phyloP scores from a whole-genome alignment of 2,888 invertebrate species.

The Matsumyia berberina region DNA sequence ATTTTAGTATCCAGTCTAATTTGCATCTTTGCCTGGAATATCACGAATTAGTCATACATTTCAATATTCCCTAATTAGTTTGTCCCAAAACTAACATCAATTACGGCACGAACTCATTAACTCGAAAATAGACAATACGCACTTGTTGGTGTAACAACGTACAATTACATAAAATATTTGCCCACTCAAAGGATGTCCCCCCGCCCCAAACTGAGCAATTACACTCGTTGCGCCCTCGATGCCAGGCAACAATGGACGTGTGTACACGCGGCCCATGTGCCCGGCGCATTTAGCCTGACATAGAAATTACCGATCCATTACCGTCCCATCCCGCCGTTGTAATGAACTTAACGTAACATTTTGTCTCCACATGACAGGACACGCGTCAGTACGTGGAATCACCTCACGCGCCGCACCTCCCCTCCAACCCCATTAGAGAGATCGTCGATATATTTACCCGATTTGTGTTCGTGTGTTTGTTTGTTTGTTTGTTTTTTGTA shows the following conservation, averaged over 20 bases:
- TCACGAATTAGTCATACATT: not conserved
- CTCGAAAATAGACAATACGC: slow-evolving; percentile 44
- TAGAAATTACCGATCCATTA: slow-evolving; percentile 44
- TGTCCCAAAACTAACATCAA: slow-evolving; percentile 45
- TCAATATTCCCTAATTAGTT: slow-evolving; percentile 35
- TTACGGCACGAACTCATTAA: slow-evolving; percentile 49
- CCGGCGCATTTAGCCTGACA: slow-evolving; percentile 13
- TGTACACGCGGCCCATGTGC: slow-evolving; percentile 6
- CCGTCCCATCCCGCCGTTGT: slow-evolving; percentile 19
- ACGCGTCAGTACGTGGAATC: slow-evolving; percentile 22
- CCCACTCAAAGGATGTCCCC: slow-evolving; percentile 19
- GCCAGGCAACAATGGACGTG: not conserved
- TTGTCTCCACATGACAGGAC: slow-evolving; percentile 32
- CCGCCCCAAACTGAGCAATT: slow-evolving; percentile 34
- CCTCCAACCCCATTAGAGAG: not conserved
- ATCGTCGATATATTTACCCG: slow-evolving; percentile 6
- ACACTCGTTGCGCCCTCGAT: not conserved
- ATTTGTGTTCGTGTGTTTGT: slow-evolving; percentile 8
- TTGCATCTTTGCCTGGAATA: not conserved
- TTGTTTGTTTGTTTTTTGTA: not conserved
- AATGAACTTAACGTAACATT: slow-evolving; percentile 44
- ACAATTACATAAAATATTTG: slow-evolving; percentile 44
- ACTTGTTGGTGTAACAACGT: slow-evolving; percentile 56
- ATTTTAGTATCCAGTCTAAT: too few relatives aligned
- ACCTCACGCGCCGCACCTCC: not conserved